These are phyloP conservation scores for Ursus arctos DNA, from an alignment of 2,113 vertebrate genomes.

Conservation along the genomic window DNA sequence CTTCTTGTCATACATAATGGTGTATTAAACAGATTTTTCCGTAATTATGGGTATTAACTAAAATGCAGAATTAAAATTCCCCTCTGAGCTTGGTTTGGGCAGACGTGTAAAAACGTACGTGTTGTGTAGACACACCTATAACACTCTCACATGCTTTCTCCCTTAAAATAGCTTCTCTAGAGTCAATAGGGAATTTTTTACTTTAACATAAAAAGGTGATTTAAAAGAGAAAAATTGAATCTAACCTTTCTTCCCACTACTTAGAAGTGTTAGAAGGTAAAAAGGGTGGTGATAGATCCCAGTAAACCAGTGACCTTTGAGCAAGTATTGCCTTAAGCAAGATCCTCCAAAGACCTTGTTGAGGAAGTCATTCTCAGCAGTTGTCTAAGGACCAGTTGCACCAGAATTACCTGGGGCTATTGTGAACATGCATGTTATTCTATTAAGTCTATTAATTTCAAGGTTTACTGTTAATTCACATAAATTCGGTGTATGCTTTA, in stretches of 20 bases:
- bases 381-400: not conserved
- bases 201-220: constrained; percentile 44
- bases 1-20: constrained; percentile 36
- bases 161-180: constrained; percentile 70
- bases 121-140: constrained; percentile 25
- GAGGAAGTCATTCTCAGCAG: not conserved
- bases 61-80: constrained; percentile 72
- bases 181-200: constrained; percentile 49
- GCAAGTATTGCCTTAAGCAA: not conserved
- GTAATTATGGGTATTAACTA: constrained; percentile 70
- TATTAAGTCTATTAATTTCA: not conserved
- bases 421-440: not conserved
- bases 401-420: not conserved
- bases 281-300: not conserved
- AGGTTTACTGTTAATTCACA: constrained; percentile 1
- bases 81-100: constrained; percentile 40
- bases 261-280: not conserved
- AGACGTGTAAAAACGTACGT: constrained; percentile 64
- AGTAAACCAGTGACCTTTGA: not conserved
- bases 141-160: not conserved
- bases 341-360: not conserved
- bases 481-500: not conserved
- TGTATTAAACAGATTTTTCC: constrained; percentile 49
- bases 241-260: constrained; percentile 20
- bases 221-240: constrained; percentile 40